A percentile compares a stretch with the other conserved stretches of the same genome.
Evolutionary conservation across 2,888 invertebrate genomes (phyloP).

Genomic region (Netelia melanura): DNA sequence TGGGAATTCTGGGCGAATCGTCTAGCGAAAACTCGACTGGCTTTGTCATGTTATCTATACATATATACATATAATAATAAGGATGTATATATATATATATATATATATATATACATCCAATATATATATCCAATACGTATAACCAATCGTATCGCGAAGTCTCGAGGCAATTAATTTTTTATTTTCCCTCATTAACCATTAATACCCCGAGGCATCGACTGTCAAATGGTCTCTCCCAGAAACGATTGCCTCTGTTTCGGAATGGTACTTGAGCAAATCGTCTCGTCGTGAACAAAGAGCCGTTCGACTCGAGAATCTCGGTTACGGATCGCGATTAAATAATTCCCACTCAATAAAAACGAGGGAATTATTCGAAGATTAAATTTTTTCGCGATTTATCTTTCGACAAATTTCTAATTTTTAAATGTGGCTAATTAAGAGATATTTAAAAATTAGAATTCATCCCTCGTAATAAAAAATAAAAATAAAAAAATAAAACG

Average conservation of each 20-base stretch:
- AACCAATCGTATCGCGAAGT: slow-evolving; percentile 30
- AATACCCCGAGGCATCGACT: slow-evolving; percentile 38
- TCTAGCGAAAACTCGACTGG: slow-evolving; percentile 50
- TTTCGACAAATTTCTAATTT: too few relatives aligned
- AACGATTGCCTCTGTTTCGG: slow-evolving; percentile 21
- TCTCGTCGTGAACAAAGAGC: slow-evolving; percentile 19
- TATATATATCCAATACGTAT: background rate
- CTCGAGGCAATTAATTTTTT: slow-evolving; percentile 56
- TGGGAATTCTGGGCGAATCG: slow-evolving; percentile 50
- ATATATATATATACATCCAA: slow-evolving; percentile 1
- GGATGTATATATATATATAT: background rate
- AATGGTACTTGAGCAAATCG: slow-evolving; percentile 22
- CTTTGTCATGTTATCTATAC: slow-evolving; percentile 11
- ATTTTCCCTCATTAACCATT: slow-evolving; percentile 51
- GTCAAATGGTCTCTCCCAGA: slow-evolving; percentile 39
- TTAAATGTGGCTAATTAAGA: too few relatives aligned
- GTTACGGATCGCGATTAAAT: background rate
- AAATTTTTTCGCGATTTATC: background rate
- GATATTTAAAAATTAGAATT: too few relatives aligned
- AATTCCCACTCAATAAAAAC: background rate
- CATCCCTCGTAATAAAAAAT: too few relatives aligned
- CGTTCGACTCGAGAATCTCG: background rate
- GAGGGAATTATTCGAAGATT: background rate
- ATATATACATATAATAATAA: background rate
- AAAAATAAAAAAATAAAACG: too few relatives aligned